Evolutionary conservation across 2,888 invertebrate genomes (phyloP).

Genomic region (Ennomos quercinarius): DNA sequence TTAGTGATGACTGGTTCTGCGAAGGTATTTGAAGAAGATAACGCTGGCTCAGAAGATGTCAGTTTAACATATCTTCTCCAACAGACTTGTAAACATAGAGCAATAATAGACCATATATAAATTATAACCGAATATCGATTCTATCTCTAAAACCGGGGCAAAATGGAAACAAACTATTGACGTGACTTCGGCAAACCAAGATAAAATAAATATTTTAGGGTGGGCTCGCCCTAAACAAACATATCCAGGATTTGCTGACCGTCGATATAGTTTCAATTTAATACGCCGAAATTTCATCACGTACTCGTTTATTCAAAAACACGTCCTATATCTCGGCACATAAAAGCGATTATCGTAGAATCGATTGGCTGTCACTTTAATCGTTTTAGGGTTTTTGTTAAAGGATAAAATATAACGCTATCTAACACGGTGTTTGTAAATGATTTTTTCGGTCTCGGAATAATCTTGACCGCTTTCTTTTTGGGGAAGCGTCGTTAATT

Average conservation of each 20-base stretch:
- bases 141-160: conserved; percentile 74
- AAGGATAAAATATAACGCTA: conserved; percentile 54
- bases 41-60: conserved; percentile 74
- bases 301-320: conserved; percentile 52
- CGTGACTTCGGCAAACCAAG: conserved; percentile 84
- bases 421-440: conserved; percentile 67
- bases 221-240: conserved; percentile 85
- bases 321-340: conserved; percentile 49
- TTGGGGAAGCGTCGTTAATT: conserved; percentile 36
- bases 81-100: conserved; percentile 69
- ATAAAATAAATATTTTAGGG: conserved; percentile 86
- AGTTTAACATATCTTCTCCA: conserved; percentile 73
- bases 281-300: conserved; percentile 82
- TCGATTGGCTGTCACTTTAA: conserved; percentile 43
- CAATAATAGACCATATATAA: conserved; percentile 73
- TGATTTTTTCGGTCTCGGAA: conserved; percentile 58
- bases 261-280: conserved; percentile 85
- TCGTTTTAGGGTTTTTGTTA: conserved; percentile 47
- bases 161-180: conserved; percentile 83
- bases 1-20: conserved; percentile 69
- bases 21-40: conserved; percentile 80
- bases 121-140: conserved; percentile 78
- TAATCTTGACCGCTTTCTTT: conserved; percentile 52
- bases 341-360: conserved; percentile 47
- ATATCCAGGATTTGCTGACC: conserved; percentile 83